A percentile compares a stretch with the other conserved stretches of the same genome.
These are phyloP conservation scores for Zeuzera pyrina DNA, from an alignment of 2,888 invertebrate genomes.

Conservation along the genomic window DNA sequence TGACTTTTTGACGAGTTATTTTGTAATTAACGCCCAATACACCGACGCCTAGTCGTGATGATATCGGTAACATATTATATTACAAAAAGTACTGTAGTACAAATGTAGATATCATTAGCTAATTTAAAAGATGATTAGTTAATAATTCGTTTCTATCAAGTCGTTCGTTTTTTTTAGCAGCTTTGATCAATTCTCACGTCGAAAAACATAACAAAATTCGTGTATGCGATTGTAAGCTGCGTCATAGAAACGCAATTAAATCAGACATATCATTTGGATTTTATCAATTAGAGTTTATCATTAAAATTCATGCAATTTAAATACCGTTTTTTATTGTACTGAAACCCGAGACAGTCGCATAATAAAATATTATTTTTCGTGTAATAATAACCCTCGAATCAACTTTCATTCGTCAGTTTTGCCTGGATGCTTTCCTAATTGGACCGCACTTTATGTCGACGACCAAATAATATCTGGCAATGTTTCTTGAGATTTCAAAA, in stretches of 20 bases:
- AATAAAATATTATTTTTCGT: too few species aligned
- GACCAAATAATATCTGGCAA: constrained; percentile 26
- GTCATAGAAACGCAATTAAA: too few species aligned
- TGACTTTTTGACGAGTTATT: constrained; percentile 39
- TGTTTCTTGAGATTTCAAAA: neutral
- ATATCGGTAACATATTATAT: constrained; percentile 20
- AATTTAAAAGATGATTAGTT: constrained; percentile 24
- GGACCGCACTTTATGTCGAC: constrained; percentile 31
- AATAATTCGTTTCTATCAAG: constrained; percentile 25
- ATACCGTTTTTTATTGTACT: too few species aligned
- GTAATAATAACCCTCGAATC: too few species aligned
- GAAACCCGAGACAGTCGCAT: too few species aligned
- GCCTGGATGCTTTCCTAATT: constrained; percentile 38
- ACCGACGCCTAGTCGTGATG: constrained; percentile 19
- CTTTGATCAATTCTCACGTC: too few species aligned
- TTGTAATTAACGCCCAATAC: constrained; percentile 46
- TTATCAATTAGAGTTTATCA: too few species aligned
- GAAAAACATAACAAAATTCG: too few species aligned
- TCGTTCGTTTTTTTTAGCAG: constrained; percentile 25
- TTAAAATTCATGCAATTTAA: too few species aligned
- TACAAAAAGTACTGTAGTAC: constrained; percentile 12
- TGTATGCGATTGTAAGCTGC: too few species aligned
- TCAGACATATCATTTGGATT: too few species aligned
- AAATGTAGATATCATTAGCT: constrained; percentile 20
- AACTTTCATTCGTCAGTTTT: too few species aligned